Percentiles rank a stretch among this genome's conserved stretches.
These are phyloP conservation scores for Aselliscus stoliczkanus DNA, from an alignment of 2,797 vertebrate species.

Conservation along the genomic window DNA sequence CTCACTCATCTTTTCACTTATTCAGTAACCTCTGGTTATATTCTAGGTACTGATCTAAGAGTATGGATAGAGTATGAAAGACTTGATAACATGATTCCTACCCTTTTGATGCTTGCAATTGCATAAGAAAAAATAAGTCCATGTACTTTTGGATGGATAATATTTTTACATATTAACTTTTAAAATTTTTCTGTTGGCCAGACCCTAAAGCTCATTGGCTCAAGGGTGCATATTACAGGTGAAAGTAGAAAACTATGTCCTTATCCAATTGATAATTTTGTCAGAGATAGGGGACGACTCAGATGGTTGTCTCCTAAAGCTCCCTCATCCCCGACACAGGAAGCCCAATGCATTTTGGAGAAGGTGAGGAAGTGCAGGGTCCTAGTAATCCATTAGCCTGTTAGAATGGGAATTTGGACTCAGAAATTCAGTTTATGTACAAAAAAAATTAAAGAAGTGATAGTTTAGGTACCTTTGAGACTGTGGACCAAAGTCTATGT, in stretches of 20 bases:
- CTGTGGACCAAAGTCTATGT: background rate
- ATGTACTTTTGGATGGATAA: background rate
- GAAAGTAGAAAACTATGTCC: background rate
- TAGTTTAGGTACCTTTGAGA: background rate
- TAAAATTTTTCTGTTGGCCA: background rate
- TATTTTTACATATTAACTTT: conserved; percentile 11
- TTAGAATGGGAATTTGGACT: background rate
- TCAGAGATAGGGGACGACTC: background rate
- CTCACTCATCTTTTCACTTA: background rate
- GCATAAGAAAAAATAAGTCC: background rate
- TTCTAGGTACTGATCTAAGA: background rate
- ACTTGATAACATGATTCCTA: background rate
- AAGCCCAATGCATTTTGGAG: background rate
- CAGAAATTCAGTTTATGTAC: conserved; percentile 18
- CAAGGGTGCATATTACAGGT: background rate
- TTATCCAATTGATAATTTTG: background rate
- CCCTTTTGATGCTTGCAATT: background rate
- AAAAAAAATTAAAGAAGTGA: background rate
- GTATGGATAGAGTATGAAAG: background rate
- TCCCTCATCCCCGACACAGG: background rate
- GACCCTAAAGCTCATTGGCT: background rate
- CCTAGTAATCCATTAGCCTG: background rate
- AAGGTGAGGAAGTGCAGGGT: background rate
- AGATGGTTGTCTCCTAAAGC: background rate
- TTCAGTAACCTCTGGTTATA: background rate